Evolutionary conservation across 2,113 vertebrate genomes (phyloP), one percentile per base, ranked within the genome.

Genomic region (Azemiops feae): DNA sequence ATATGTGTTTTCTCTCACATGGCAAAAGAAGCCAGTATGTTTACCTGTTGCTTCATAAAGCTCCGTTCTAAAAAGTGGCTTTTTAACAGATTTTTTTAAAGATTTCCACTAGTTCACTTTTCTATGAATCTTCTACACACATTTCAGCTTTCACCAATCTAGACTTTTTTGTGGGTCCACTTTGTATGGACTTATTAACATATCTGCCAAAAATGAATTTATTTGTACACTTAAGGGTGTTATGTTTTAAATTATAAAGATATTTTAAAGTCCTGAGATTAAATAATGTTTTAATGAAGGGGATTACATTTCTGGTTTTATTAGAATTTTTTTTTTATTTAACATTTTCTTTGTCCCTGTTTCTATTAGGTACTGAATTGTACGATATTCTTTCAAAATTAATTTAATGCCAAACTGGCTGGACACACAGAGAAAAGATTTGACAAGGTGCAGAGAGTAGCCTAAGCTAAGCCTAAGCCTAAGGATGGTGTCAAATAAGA

Each of bases 221-320:
- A 96, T 97, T 96, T 96, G 94, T 96, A 93, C 93, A 95, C 93
- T 92, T 97, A 94, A 69, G 91, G 60, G n/a, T 93, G 69, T 95
- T 95, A 96, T 97, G 95, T 96, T 97, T 98, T 93, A 97, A 97
- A 97, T 97, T 97, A 96, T 89, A 91, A 86, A 90, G 94, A 95
- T 96, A 97, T 97, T 97, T 97, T 97, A 95, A 97, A 96, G 96
- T 94, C 95, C 95, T 96, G 97, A 97, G 96, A 96, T 27, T 95
- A 93, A 97, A 96, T 93, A 95, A 91, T 89, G 96, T 95, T 97
- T 96, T 96, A 96, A 97, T 89, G 53, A 34, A 94, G 57, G 91
- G 85, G 93, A 16, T 53, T 74, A 91, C 45, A 94, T 95, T 97
- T 97, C 95, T 95, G 20, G 92, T 96, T 96, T 96, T 85, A 87